These are phyloP conservation scores for Chloropsis cyanopogon DNA, from an alignment of 2,113 vertebrate genomes.

Conservation along the genomic window DNA sequence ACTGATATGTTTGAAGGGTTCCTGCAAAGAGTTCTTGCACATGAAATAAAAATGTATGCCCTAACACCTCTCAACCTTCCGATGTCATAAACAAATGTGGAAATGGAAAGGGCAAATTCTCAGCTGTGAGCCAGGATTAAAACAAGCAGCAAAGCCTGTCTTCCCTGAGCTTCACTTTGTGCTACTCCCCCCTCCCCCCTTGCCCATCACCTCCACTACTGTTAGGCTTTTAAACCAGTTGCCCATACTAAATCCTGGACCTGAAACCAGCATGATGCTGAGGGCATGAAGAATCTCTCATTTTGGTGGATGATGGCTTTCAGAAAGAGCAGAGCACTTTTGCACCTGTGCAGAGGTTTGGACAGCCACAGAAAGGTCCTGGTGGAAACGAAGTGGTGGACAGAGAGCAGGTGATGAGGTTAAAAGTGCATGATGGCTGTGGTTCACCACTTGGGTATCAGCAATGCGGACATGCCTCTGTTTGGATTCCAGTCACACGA, in stretches of 20 bases:
- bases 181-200: background rate
- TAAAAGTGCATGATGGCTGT: background rate
- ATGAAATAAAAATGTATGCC: background rate
- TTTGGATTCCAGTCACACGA: background rate
- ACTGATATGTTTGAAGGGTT: background rate
- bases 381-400: background rate
- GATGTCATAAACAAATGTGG: background rate
- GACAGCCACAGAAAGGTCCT: background rate
- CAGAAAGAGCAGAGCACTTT: background rate
- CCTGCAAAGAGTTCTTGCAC: background rate
- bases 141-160: background rate
- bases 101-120: constrained; percentile 46
- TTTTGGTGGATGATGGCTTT: background rate
- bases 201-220: background rate
- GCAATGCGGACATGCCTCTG: background rate
- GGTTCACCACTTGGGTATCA: background rate
- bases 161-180: background rate
- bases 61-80: background rate
- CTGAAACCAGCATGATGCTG: background rate
- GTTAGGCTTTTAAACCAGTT: background rate
- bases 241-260: background rate
- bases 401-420: background rate
- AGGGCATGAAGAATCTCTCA: background rate
- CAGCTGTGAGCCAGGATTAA: constrained; percentile 18
- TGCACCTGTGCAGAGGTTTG: background rate